Conservation (phyloP, 2,797 vertebrate genomes). For the Jordanella pulchra region DNA sequence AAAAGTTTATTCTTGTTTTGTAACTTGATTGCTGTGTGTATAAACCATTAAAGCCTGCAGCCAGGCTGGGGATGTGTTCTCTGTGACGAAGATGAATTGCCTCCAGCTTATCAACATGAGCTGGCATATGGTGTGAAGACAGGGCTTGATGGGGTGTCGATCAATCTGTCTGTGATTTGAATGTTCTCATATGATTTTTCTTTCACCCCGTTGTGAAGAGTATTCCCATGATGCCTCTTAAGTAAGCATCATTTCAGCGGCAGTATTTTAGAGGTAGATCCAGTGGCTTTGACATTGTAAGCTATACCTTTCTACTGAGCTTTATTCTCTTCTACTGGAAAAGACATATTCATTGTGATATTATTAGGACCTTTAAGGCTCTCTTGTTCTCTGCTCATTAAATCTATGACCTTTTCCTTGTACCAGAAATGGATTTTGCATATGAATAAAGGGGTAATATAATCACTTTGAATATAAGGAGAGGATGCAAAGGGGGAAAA, state of each 20-base stretch:
- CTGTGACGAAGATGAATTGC: constrained; percentile 77
- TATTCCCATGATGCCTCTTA: constrained; percentile 51
- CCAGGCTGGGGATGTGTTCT: constrained; percentile 51
- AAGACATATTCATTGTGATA: constrained; percentile 17
- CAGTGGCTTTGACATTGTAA: constrained; percentile 4
- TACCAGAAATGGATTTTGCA: constrained; percentile 40
- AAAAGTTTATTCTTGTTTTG: constrained; percentile 28
- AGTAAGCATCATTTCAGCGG: constrained; percentile 58
- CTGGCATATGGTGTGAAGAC: constrained; percentile 72
- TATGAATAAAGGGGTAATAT: constrained; percentile 29
- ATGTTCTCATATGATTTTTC: constrained; percentile 44
- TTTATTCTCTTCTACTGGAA: constrained; percentile 23
- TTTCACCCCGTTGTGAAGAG: constrained; percentile 27
- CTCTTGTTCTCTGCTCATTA: constrained; percentile 40
- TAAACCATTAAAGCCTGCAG: constrained; percentile 45
- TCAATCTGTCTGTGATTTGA: constrained; percentile 70
- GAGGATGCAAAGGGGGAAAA: constrained; percentile 15
- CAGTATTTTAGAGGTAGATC: constrained; percentile 42
- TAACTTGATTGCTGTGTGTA: constrained; percentile 49
- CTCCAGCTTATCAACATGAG: constrained; percentile 72
- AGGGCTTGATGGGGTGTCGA: constrained; percentile 73
- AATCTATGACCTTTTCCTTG: constrained; percentile 47
- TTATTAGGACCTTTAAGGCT: constrained; percentile 41
- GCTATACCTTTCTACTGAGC: constrained; percentile 9
- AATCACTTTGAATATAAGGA: constrained; percentile 29